These are phyloP conservation scores for Miniopterus natalensis DNA, from an alignment of 2,113 vertebrate genomes.

Conservation along the genomic window DNA sequence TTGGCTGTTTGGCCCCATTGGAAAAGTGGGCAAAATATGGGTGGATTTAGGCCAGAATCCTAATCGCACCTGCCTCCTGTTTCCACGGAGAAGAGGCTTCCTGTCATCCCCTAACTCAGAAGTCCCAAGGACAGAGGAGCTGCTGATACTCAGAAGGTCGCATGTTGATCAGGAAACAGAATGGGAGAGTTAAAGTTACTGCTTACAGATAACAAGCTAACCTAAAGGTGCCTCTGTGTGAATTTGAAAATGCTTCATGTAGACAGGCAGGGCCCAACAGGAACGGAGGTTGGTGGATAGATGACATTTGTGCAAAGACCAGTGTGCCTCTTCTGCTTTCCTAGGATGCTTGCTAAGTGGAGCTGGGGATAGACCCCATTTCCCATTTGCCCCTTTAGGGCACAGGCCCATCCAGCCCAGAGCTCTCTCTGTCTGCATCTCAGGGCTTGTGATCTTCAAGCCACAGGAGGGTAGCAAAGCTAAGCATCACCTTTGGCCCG, in stretches of 20 bases:
- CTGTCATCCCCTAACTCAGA: neutral
- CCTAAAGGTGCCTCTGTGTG: neutral
- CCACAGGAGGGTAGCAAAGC: neutral
- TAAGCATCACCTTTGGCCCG: neutral
- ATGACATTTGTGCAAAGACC: neutral
- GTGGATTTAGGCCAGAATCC: neutral
- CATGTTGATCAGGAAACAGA: neutral
- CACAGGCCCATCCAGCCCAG: neutral
- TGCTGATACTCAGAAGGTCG: neutral
- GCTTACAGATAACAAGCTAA: neutral
- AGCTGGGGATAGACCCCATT: neutral
- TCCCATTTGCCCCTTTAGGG: neutral
- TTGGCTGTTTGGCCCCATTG: neutral
- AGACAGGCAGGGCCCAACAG: neutral
- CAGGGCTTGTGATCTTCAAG: neutral
- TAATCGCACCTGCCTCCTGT: neutral
- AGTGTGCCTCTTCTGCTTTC: neutral
- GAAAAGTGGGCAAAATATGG: neutral
- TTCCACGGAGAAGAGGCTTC: neutral
- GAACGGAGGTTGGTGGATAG: neutral
- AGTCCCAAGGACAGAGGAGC: neutral
- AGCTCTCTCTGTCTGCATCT: neutral
- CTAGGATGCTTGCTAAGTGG: neutral
- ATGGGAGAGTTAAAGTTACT: neutral
- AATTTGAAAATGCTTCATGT: neutral